Evolutionary conservation across 1,140 invertebrate species (phyloP), one percentile per base, ranked within the genome.

Genomic region (Pseudomyrmex dendroicus): DNA sequence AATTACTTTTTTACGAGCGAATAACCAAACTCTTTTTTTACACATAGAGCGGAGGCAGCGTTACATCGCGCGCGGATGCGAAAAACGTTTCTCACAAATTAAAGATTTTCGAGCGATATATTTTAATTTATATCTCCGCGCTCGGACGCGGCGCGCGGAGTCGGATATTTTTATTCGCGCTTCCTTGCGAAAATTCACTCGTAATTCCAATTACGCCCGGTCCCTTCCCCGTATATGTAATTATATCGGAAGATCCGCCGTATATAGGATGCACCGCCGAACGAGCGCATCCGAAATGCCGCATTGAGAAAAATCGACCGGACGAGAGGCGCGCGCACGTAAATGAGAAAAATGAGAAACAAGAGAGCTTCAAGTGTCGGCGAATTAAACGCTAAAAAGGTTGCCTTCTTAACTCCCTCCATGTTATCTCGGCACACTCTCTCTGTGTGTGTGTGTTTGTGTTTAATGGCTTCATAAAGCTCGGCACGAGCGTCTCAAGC

Each of bases 401-500:
- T 44, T 70, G 70, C 56, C 50, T 82, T 80, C 80, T 80, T 85
- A 86, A 61, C 46, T 78, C 20, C 73, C 25, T 25, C 44, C 20
- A 61, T 44, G 70, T 86, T 86, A 86, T 86, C 85, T 82, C 85
- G 12, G 50, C n/a, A 35, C 35, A 35, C 35, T 35, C 4, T 35
- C 5, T 35, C 0, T 35, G 35, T 35, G 35, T 35, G 5, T 35
- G 35, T 35, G 0, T 35, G 77, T 62, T 22, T 61, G 50, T 57
- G 63, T 86, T 85, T 82, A 86, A 82, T 44, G 84, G 63, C 57
- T 82, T 57, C 84, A 86, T 82, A 86, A 86, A 86, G 78, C 63
- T 72, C 70, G 68, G 57, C 66, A 20, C 61, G 56, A 83, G 72
- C 85, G 67, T 73, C 86, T 62, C 59, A 35, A 44, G 22, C 22